These are phyloP conservation scores for Polietes domitor DNA, from an alignment of 2,888 invertebrate genomes.

Conservation along the genomic window DNA sequence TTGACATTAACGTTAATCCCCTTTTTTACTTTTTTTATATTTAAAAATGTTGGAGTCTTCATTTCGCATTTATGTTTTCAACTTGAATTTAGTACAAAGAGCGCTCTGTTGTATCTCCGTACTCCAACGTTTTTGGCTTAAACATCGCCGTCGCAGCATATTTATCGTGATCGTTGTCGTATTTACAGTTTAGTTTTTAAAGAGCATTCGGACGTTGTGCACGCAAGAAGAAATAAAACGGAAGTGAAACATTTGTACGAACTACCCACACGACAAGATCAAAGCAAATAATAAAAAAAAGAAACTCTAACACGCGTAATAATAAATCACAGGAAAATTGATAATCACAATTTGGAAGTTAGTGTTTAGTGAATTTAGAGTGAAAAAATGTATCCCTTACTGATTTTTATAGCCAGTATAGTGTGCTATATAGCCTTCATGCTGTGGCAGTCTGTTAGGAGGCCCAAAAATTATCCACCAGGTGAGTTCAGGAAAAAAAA, in stretches of 20 bases:
- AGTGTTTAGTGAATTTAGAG: neutral
- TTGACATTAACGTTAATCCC: no score
- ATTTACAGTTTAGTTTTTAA: neutral
- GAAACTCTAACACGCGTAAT: neutral
- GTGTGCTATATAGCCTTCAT: conserved; percentile 71
- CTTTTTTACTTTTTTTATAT: no score
- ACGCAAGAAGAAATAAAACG: neutral
- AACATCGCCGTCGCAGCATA: no score
- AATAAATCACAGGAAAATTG: neutral
- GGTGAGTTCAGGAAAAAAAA: conserved; percentile 71
- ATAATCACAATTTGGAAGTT: neutral
- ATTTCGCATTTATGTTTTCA: no score
- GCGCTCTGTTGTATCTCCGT: no score
- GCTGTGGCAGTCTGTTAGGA: conserved; percentile 71
- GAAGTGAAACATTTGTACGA: conserved; percentile 1
- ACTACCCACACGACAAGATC: neutral
- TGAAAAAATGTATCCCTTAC: conserved; percentile 71
- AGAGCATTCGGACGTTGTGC: neutral
- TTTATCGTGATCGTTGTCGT: neutral
- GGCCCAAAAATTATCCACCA: conserved; percentile 77
- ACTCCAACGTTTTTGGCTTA: no score
- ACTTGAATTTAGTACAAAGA: no score
- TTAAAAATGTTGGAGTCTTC: no score
- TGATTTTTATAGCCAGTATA: conserved; percentile 70
- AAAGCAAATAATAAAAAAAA: neutral